A percentile compares a stretch with the other conserved stretches of the same genome.
These are phyloP conservation scores for Ferdinandea cuprea DNA, from an alignment of 2,888 invertebrate species.

Conservation along the genomic window DNA sequence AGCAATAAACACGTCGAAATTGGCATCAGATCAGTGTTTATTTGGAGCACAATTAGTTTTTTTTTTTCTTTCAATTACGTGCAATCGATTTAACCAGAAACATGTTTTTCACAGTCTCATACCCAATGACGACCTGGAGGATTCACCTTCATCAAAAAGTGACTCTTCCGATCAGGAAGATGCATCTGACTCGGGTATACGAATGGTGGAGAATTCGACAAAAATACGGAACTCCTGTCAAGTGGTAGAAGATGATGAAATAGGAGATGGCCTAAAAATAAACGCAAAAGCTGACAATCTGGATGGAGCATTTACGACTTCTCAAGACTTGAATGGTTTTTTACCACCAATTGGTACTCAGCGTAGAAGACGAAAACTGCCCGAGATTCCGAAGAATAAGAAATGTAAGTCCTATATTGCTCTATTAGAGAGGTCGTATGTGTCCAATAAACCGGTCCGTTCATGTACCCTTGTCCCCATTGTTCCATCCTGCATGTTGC, in stretches of 20 bases:
- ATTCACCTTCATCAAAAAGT: constrained; percentile 90
- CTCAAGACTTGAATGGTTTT: constrained; percentile 80
- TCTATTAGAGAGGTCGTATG: constrained; percentile 54
- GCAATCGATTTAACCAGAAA: constrained; percentile 43
- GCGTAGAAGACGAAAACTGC: constrained; percentile 91
- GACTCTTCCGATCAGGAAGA: constrained; percentile 88
- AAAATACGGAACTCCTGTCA: constrained; percentile 78
- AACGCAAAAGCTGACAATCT: constrained; percentile 78
- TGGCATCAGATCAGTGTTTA: not conserved
- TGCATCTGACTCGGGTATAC: constrained; percentile 77
- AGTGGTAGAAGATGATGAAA: constrained; percentile 82
- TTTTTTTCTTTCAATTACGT: constrained; percentile 18
- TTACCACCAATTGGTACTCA: constrained; percentile 82
- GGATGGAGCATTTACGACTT: constrained; percentile 80
- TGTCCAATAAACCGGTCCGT: constrained; percentile 55
- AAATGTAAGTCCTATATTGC: constrained; percentile 87
- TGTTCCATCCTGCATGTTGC: constrained; percentile 57
- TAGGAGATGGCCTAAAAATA: constrained; percentile 83
- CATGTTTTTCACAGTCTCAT: constrained; percentile 86
- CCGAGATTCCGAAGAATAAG: constrained; percentile 94
- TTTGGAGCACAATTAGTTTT: constrained; percentile 15
- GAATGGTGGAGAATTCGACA: constrained; percentile 43
- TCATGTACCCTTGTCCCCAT: constrained; percentile 21
- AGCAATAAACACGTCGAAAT: not conserved
- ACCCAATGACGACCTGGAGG: constrained; percentile 92